Evolutionary conservation across 1,140 invertebrate species (phyloP), one percentile per base, ranked within the genome.

Genomic region (Daktulosphaira vitifoliae): DNA sequence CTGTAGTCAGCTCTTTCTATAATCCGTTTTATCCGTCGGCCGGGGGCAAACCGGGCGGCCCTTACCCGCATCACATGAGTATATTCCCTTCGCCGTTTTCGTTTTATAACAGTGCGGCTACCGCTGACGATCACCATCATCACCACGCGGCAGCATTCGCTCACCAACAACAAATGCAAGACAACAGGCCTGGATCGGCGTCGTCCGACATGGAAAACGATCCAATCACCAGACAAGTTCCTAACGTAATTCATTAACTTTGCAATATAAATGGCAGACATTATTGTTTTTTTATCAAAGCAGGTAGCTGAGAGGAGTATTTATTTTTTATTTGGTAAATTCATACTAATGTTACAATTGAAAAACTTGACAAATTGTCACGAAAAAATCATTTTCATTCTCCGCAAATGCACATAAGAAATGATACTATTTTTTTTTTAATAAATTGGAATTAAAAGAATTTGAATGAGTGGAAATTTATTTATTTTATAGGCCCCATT

Each of bases 1-100:
- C 83, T 1, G 77, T 81, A 11, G 78, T 83, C 65, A 81, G 80
- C 67, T 81, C 80, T 65, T 81, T 85, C 69, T 84, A 84, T 70
- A 81, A 82, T 4, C 80, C 80, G 39, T 76, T 82, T 50, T 83
- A 83, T 73, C 70, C 71, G 46, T 16, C 65, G 26, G 16, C 51
- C 3, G 33, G 56, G 52, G 16, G 67, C 66, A 22, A 68, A 46
- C 0, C 66, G 42, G 33, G 65, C 50, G 29, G 65, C 64, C 22
- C 54, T 66, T 7, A 67, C 67, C 64, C 68, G 22, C 52, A 37
- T 13, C 65, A 16, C 13, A 62, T 46, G 44, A 50, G 39, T 26
- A 38, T 64, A 23, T 67, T 54, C 22, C 29, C 66, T 3, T 64
- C 56, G 16, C 51, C 52, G 8, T 66, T 66, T 25, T 48, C 65